phyloP scores from a whole-genome alignment of 2,113 vertebrate species.

The Neogale vison region DNA sequence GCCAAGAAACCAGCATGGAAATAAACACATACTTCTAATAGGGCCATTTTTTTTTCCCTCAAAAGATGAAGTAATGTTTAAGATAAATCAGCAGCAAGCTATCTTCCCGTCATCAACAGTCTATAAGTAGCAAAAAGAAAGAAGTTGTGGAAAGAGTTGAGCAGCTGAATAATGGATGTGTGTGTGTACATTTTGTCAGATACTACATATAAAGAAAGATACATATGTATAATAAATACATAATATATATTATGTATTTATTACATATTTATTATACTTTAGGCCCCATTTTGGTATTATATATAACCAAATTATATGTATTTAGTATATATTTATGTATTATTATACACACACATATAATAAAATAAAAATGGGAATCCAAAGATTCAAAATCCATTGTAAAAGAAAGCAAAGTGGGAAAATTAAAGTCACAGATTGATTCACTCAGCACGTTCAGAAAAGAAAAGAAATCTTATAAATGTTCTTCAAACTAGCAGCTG shows the following conservation, averaged over 20 bases:
- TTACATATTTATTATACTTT: too few species aligned
- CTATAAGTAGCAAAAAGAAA: not conserved
- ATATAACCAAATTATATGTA: not conserved
- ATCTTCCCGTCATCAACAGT: not conserved
- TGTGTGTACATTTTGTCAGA: not conserved
- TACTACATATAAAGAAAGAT: not conserved
- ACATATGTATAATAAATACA: not conserved
- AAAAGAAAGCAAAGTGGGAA: not conserved
- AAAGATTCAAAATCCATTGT: not conserved
- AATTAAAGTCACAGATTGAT: conserved; percentile 4
- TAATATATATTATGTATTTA: not conserved
- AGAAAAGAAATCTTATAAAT: not conserved
- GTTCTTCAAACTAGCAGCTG: not conserved
- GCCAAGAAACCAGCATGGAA: not conserved
- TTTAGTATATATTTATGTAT: not conserved
- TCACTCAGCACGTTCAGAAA: not conserved
- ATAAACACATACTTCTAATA: not conserved
- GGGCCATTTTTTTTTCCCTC: not conserved
- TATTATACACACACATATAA: not conserved
- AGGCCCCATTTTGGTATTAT: not conserved
- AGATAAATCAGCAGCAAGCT: not conserved
- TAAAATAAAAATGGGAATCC: not conserved
- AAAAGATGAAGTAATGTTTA: not conserved
- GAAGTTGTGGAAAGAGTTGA: not conserved
- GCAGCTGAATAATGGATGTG: not conserved